Evolutionary conservation across 2,888 invertebrate genomes (phyloP).

Genomic region (Cerastoderma edule): DNA sequence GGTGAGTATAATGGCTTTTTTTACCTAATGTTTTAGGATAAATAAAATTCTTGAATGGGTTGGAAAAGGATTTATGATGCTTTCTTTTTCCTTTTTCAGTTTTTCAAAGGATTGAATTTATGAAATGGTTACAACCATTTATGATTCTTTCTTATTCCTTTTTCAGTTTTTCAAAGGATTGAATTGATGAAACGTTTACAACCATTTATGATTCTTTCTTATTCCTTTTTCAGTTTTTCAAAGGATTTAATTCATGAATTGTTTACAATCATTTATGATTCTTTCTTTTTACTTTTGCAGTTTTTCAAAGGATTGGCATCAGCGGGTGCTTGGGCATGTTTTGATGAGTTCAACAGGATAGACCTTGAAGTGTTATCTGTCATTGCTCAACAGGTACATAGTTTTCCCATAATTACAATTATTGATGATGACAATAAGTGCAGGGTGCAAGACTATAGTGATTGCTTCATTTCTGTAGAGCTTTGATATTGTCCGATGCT

Average conservation of each 20-base stretch:
- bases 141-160: background rate
- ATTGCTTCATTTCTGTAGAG: too few species aligned
- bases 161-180: background rate
- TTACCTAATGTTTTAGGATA: background rate
- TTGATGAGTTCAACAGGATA: constrained; percentile 95
- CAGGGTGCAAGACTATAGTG: too few species aligned
- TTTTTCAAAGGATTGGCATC: constrained; percentile 92
- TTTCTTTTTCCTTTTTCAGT: background rate
- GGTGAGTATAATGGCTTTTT: constrained; percentile 65
- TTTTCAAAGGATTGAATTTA: background rate
- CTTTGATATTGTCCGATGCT: too few species aligned
- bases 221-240: too few species aligned
- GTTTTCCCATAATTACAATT: too few species aligned
- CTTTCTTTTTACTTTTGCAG: constrained; percentile 81
- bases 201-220: background rate
- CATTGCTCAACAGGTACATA: constrained; percentile 89
- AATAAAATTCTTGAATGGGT: background rate
- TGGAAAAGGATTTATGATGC: background rate
- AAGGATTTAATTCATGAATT: background rate
- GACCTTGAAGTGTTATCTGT: constrained; percentile 94
- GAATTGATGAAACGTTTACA: background rate
- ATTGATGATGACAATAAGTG: too few species aligned
- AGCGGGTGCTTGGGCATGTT: constrained; percentile 94
- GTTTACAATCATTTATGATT: background rate
- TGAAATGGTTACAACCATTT: background rate